A percentile compares a stretch with the other conserved stretches of the same genome.
phyloP scores from a whole-genome alignment of 2,113 vertebrate genomes.

The Brevimyrus niger region DNA sequence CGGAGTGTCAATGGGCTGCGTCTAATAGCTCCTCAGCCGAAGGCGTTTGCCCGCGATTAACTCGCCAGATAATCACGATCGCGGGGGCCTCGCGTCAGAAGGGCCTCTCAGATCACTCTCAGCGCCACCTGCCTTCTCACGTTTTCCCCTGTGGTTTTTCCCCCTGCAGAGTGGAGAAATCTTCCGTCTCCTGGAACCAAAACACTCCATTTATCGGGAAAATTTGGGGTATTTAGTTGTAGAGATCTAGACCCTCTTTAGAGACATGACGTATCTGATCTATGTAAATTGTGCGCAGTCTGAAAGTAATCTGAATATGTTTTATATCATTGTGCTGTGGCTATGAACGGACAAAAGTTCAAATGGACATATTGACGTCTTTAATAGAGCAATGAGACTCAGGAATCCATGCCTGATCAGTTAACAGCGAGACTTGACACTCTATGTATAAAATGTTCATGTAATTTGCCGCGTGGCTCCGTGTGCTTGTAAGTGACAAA shows the following conservation, averaged over 20 bases:
- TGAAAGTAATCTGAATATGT: neutral
- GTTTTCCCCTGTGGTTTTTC: neutral
- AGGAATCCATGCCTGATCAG: neutral
- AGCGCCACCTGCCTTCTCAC: neutral
- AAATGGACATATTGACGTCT: neutral
- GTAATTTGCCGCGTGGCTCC: neutral
- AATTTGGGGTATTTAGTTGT: neutral
- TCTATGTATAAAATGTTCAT: neutral
- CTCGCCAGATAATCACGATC: neutral
- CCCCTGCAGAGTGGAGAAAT: neutral
- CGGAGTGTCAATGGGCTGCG: neutral
- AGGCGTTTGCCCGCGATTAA: neutral
- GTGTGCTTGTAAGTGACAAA: neutral
- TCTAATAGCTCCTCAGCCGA: neutral
- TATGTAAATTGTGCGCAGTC: neutral
- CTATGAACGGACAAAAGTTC: neutral
- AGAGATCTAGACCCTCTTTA: neutral
- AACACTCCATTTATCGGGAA: neutral
- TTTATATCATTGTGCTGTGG: neutral
- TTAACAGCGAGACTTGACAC: neutral
- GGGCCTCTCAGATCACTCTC: neutral
- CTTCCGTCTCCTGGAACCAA: neutral
- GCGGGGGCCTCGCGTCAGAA: neutral
- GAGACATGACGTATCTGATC: neutral
- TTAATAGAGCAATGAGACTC: neutral